Base-by-base conservation (phyloP, 1,140 invertebrate genomes). In the Ylistrum balloti region DNA sequence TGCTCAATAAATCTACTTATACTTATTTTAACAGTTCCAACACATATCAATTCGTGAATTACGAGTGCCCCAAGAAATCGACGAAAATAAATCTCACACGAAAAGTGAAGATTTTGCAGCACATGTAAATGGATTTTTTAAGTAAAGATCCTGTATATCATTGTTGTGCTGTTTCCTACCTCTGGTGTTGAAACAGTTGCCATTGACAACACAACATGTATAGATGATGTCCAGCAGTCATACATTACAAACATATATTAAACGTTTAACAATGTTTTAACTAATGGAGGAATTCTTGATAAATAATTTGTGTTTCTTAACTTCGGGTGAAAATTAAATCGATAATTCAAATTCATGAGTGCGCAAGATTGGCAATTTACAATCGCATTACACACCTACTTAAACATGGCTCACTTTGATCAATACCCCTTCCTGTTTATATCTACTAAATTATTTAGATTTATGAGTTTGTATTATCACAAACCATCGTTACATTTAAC, bases 361-460 rank as follows among this genome's bases (percentile, higher is more conserved):
- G n/a, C 56, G 17, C 56, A 28, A 28, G 22, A 74, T 74, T 74
- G 56, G 22, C 56, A 74, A 74, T 74, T 28, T 11, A n/a, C 15
- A 74, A 74, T 74, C n/a, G 9, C 13, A 74, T 74, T 28, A 74
- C n/a, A 74, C n/a, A 74, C 56, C 56, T 74, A 74, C 56, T 74
- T 74, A 74, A 74, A 74, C 56, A n/a, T 48, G 2, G 56, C 7
- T 9, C 17, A 5, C 22, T 74, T 74, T 74, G 28, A 74, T 74
- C 56, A 11, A 74, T 74, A 74, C 22, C 1, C 41, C 41, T 45
- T 45, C 9, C 41, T 45, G 41, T 45, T 45, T 74, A 74, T 74
- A 74, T n/a, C 56, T 5, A 74, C 56, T 74, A n/a, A 28, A 74
- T 74, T 74, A 74, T 74, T 74, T 74, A 74, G 56, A 74, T 74